A percentile compares a stretch with the other conserved stretches of the same genome.
phyloP scores from a whole-genome alignment of 2,113 vertebrate species.

The Gnathonemus longibarbis region DNA sequence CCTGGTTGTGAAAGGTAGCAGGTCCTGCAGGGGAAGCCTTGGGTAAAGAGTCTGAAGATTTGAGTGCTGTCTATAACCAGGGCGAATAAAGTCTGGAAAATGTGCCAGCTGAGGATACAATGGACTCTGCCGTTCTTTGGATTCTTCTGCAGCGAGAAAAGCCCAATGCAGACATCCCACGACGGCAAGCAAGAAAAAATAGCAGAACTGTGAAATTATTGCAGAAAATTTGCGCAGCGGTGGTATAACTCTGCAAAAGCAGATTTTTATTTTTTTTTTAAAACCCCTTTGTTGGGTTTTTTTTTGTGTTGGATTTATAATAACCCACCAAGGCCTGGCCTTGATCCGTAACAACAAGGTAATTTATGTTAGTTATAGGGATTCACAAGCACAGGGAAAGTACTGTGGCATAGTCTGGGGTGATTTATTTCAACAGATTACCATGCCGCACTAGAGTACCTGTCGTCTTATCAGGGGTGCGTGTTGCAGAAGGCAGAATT shows the following conservation, averaged over 20 bases:
- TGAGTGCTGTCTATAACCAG: neutral
- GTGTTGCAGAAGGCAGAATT: slow-evolving; percentile 9
- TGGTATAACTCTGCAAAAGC: neutral
- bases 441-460: neutral
- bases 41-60: neutral
- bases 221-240: neutral
- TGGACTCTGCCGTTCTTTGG: neutral
- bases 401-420: neutral
- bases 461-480: neutral
- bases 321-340: slow-evolving; percentile 3
- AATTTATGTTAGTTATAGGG: slow-evolving; percentile 9
- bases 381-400: neutral
- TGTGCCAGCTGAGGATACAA: neutral
- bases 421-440: slow-evolving; percentile 11
- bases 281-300: neutral
- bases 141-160: neutral
- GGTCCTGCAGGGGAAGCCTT: neutral
- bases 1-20: neutral
- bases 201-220: neutral
- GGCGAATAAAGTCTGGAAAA: neutral
- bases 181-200: neutral
- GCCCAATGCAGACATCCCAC: neutral
- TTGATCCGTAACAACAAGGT: slow-evolving; percentile 10
- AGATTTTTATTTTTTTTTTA: neutral
- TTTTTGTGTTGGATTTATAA: neutral